Percentiles rank a stretch among this genome's conserved stretches.
Evolutionary conservation across 64 coral and sea anemone genomes (phyloP).

Genomic region (Stichodactyla helianthus): DNA sequence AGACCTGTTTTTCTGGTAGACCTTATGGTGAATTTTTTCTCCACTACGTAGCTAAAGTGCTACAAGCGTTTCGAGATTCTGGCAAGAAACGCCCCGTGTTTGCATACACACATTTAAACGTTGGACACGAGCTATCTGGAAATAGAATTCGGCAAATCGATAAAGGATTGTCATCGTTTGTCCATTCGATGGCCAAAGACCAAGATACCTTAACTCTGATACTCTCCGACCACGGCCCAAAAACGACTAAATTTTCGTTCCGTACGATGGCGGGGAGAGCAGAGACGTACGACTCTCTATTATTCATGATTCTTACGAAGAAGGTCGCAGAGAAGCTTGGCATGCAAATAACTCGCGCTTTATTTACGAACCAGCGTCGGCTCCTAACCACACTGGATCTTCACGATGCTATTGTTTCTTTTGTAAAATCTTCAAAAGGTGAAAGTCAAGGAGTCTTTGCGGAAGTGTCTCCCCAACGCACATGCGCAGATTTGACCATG

Average conservation of each 20-base stretch:
- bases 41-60: slow-evolving; percentile 45
- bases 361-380: slow-evolving; percentile 71
- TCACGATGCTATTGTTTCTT: slow-evolving; percentile 62
- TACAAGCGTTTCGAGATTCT: slow-evolving; percentile 13
- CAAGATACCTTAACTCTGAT: slow-evolving; percentile 83
- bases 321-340: slow-evolving; percentile 47
- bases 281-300: slow-evolving; percentile 83
- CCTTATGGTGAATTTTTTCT: slow-evolving; percentile 65
- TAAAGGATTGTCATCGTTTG: slow-evolving; percentile 43
- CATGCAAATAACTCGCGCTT: slow-evolving; percentile 25
- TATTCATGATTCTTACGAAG: slow-evolving; percentile 77
- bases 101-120: slow-evolving; percentile 73
- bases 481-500: slow-evolving; percentile 68
- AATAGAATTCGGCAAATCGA: slow-evolving; percentile 74
- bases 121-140: slow-evolving; percentile 73
- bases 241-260: slow-evolving; percentile 70
- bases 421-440: slow-evolving; percentile 11
- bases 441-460: slow-evolving; percentile 55
- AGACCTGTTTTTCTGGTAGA: slow-evolving; percentile 64
- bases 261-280: slow-evolving; percentile 59
- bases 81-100: slow-evolving; percentile 43
- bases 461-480: slow-evolving; percentile 51
- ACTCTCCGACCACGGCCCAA: slow-evolving; percentile 78
- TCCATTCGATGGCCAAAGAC: slow-evolving; percentile 44
- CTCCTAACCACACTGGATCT: slow-evolving; percentile 75